Conservation (phyloP, 2,888 invertebrate genomes). For the Eupithecia pulchellata region DNA sequence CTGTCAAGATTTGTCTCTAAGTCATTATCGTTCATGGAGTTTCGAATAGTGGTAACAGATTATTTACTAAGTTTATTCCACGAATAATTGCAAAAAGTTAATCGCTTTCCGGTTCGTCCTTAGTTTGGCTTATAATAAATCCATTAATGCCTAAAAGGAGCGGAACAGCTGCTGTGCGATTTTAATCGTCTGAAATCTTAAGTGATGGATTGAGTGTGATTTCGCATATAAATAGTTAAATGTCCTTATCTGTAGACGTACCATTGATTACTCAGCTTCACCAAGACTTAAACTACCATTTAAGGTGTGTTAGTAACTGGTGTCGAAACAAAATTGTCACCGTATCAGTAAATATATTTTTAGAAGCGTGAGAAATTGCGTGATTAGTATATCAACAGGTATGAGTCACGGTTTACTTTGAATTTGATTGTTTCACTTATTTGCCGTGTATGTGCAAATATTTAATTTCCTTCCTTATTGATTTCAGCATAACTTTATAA, state of each 20-base stretch:
- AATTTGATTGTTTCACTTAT: conserved; percentile 28
- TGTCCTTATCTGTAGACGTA: conserved; percentile 45
- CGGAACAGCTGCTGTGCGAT: conserved; percentile 13
- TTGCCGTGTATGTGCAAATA: conserved; percentile 23
- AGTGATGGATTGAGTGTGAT: conserved; percentile 27
- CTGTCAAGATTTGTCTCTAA: background rate
- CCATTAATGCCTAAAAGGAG: conserved; percentile 13
- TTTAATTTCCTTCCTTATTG: conserved; percentile 15
- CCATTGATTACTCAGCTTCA: conserved; percentile 40
- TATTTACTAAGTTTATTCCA: conserved; percentile 5
- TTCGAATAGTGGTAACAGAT: background rate
- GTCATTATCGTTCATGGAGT: background rate
- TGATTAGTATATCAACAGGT: conserved; percentile 22
- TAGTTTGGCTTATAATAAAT: conserved; percentile 24
- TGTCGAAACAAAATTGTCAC: conserved; percentile 30
- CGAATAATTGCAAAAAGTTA: conserved; percentile 9
- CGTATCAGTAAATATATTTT: conserved; percentile 31
- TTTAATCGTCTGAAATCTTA: conserved; percentile 19
- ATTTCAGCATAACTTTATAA: conserved; percentile 8
- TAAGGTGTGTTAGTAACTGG: conserved; percentile 32
- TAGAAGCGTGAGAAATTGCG: conserved; percentile 36
- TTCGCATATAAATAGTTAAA: conserved; percentile 37
- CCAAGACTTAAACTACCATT: conserved; percentile 33
- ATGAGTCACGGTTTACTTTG: conserved; percentile 40
- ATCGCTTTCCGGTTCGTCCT: background rate